phyloP scores from a whole-genome alignment of 1,140 invertebrate genomes.

The Drosophila simulans region DNA sequence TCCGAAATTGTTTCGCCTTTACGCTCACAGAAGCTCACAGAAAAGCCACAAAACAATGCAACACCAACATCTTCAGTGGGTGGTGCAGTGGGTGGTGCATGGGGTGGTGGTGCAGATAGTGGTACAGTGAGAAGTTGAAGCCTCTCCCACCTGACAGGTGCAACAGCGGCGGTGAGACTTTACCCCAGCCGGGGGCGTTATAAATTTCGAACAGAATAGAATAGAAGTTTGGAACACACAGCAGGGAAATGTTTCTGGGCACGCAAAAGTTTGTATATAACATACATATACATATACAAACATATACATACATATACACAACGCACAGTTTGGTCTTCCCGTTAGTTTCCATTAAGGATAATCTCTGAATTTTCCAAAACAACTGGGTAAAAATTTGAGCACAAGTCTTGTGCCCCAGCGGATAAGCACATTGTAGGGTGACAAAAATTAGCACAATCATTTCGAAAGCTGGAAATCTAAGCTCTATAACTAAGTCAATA shows the following conservation, averaged over 20 bases:
- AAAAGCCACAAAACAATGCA: conserved; percentile 44
- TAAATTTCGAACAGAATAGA: conserved; percentile 33
- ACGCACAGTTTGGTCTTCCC: neutral
- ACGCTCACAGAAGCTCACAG: conserved; percentile 31
- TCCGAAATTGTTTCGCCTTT: conserved; percentile 39
- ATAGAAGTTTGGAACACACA: conserved; percentile 36
- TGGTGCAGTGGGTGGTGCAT: neutral
- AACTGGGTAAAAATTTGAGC: neutral
- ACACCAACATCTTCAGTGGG: conserved; percentile 5
- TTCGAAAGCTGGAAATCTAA: neutral
- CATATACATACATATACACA: conserved; percentile 12
- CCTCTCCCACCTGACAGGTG: conserved; percentile 18
- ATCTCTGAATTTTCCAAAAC: conserved; percentile 4
- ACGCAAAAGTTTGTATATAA: conserved; percentile 22
- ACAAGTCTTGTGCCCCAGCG: neutral
- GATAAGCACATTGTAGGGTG: neutral
- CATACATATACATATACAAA: no score
- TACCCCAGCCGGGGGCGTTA: conserved; percentile 16
- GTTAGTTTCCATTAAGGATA: conserved; percentile 22
- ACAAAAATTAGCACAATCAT: neutral
- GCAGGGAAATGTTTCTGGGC: conserved; percentile 22
- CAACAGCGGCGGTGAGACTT: conserved; percentile 12
- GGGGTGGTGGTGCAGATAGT: neutral
- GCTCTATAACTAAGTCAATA: neutral
- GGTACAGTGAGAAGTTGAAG: neutral